Conservation (phyloP, 92 coral and sea anemone species). For the Porites cylindrica region DNA sequence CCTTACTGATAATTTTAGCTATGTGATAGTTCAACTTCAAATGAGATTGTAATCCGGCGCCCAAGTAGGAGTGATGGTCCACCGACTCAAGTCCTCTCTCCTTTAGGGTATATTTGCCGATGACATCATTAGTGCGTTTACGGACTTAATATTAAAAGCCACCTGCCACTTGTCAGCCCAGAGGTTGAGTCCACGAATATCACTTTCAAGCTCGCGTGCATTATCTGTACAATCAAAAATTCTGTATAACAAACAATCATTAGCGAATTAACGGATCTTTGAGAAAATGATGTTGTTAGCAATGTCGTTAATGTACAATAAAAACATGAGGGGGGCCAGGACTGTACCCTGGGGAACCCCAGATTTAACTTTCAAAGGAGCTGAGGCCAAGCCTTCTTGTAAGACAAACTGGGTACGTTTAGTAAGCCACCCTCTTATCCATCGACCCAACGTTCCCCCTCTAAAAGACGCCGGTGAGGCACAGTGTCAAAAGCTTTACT, state of each 20-base stretch:
- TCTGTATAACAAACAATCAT: not conserved
- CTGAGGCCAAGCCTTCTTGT: not conserved
- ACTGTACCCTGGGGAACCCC: slow-evolving; percentile 25
- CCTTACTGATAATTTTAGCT: slow-evolving; percentile 1
- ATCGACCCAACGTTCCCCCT: not conserved
- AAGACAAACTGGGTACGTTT: not conserved
- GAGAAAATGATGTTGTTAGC: not conserved
- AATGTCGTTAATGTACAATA: not conserved
- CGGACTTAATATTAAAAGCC: not conserved
- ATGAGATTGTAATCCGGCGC: not conserved
- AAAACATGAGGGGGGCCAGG: not conserved
- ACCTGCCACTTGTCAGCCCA: not conserved
- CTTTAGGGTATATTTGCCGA: not conserved
- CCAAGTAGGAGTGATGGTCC: slow-evolving; percentile 12
- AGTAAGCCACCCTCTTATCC: not conserved
- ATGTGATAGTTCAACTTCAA: slow-evolving; percentile 4
- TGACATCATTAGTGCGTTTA: not conserved
- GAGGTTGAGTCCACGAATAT: not conserved
- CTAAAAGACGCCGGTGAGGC: not conserved
- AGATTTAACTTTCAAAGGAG: not conserved
- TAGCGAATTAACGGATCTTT: not conserved
- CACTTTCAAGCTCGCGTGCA: not conserved
- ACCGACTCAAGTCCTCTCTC: not conserved
- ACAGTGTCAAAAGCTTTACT: slow-evolving; percentile 20
- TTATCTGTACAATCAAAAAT: not conserved